phyloP scores from a whole-genome alignment of 2,888 invertebrate species.

The Suillia variegata region DNA sequence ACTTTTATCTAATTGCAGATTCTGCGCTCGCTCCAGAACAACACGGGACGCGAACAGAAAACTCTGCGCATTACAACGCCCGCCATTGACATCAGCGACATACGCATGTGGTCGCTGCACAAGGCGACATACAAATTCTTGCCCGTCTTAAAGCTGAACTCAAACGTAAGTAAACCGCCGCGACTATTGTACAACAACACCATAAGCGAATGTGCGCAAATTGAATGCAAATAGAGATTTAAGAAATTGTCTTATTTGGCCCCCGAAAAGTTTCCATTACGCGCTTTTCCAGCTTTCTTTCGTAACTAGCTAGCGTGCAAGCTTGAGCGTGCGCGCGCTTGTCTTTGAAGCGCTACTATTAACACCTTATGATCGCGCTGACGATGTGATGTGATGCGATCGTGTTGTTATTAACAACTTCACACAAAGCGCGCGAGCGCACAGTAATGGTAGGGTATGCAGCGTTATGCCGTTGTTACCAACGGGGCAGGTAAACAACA shows the following conservation, averaged over 20 bases:
- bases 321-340: too few species aligned
- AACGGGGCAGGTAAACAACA: neutral
- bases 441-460: neutral
- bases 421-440: neutral
- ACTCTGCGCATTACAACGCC: conserved; percentile 20
- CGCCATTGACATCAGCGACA: conserved; percentile 39
- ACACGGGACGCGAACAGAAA: conserved; percentile 29
- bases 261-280: neutral
- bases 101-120: conserved; percentile 33
- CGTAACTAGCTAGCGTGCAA: neutral
- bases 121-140: conserved; percentile 43
- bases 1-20: conserved; percentile 29
- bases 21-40: conserved; percentile 32
- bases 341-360: too few species aligned
- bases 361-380: neutral
- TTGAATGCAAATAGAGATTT: neutral
- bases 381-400: too few species aligned
- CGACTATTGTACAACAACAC: too few species aligned
- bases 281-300: neutral
- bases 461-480: neutral
- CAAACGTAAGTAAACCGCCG: conserved; percentile 32
- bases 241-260: too few species aligned
- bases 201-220: neutral
- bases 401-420: neutral
- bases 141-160: conserved; percentile 36